Evolutionary conservation across 2,113 vertebrate species (phyloP), one percentile per base, ranked within the genome.

Genomic region (Todiramphus saurophagus): DNA sequence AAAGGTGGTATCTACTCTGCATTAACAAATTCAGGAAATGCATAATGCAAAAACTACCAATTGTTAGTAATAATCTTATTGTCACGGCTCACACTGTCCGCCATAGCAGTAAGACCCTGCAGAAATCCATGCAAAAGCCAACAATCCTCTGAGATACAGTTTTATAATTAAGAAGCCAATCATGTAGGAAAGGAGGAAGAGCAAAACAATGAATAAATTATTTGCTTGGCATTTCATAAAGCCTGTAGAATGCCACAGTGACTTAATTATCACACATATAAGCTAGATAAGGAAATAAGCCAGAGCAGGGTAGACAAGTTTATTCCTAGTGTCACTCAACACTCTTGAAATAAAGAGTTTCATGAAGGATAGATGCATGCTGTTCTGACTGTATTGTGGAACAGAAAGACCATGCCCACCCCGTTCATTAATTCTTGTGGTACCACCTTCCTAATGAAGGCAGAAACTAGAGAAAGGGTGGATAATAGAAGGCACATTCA

Each of bases 201-300:
- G 51, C 25, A 88, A 80, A 16, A 94, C 58, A 88, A 86, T 83
- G 88, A 97, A 95, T 96, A 94, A 94, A 96, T 96, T 94, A 93
- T 82, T 88, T 94, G 62, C 81, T 74, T 89, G 17, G 59, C 85
- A 73, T 96, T 97, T 97, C 60, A 18, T 9, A 50, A 8, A 76
- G 44, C 50, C 41, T 50, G 55, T 73, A 85, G 78, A 92, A 76
- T 90, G 62, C 78, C 86, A 86, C 62, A 78, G 69, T 81, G 75
- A 64, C 85, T 91, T 77, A 76, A 86, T 86, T 88, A 64, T 43
- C 68, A 83, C 18, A 35, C 28, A 33, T 35, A 83, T 43, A 59
- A 68, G 60, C 55, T 56, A 87, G 74, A 85, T 39, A 90, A 87
- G 55, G 53, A 63, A 91, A 70, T 79, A 87, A 88, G 21, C 21